Percentiles rank a stretch among this genome's conserved stretches.
Conservation (phyloP, 2,888 invertebrate genomes). For the Sinopyrophorus schimmeli region DNA sequence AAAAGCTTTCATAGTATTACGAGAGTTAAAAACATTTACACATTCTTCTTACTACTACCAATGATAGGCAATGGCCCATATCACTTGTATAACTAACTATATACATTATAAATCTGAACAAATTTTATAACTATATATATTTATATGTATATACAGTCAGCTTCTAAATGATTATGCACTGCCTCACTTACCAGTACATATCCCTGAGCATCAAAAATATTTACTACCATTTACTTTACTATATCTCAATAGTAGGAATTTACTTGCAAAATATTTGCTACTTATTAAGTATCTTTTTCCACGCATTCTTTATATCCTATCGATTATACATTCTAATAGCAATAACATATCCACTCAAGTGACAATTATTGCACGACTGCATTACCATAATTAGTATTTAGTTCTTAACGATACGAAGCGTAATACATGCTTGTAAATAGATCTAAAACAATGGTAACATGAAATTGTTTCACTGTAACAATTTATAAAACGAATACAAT, state of each 20-base stretch:
- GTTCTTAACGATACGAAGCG: slow-evolving; percentile 14
- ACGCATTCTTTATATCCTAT: slow-evolving; percentile 14
- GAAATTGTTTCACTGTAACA: slow-evolving; percentile 9
- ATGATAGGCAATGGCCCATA: slow-evolving; percentile 20
- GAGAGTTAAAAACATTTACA: slow-evolving; percentile 32
- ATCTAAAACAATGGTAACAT: slow-evolving; percentile 21
- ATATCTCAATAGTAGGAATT: slow-evolving; percentile 19
- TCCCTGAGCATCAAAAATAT: slow-evolving; percentile 34
- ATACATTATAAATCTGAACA: slow-evolving; percentile 25
- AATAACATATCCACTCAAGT: slow-evolving; percentile 22
- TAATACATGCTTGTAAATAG: slow-evolving; percentile 15
- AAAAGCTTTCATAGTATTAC: slow-evolving; percentile 25
- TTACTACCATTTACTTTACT: slow-evolving; percentile 26
- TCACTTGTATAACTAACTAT: slow-evolving; percentile 22
- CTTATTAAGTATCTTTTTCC: slow-evolving; percentile 18
- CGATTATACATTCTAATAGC: slow-evolving; percentile 22
- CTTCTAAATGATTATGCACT: slow-evolving; percentile 27
- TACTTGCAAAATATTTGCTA: slow-evolving; percentile 28
- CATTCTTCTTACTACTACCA: slow-evolving; percentile 19
- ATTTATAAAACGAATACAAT: too few species aligned
- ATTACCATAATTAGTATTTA: slow-evolving; percentile 11
- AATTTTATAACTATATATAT: slow-evolving; percentile 27
- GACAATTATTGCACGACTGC: slow-evolving; percentile 28
- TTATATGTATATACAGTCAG: slow-evolving; percentile 30
- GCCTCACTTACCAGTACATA: slow-evolving; percentile 24